These are phyloP conservation scores for Sepiola atlantica DNA, from an alignment of 2,888 invertebrate species.

Conservation along the genomic window DNA sequence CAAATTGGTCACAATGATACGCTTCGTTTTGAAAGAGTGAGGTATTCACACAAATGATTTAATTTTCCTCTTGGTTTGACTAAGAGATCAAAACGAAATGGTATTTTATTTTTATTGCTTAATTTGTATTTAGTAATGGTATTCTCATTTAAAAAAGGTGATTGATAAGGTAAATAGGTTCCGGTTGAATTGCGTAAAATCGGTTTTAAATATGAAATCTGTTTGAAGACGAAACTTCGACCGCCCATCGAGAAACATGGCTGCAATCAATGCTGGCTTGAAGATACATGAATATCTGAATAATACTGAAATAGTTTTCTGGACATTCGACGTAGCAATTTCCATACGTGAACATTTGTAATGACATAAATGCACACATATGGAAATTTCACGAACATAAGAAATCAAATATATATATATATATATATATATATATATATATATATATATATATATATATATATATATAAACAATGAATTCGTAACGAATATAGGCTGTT, in stretches of 20 bases:
- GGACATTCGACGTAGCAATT: too few species aligned
- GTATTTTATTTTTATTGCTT: background rate
- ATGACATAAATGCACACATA: too few species aligned
- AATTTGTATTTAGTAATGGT: background rate
- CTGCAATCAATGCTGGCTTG: background rate
- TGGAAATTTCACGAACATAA: too few species aligned
- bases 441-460: too few species aligned
- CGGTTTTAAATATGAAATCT: background rate
- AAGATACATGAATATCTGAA: background rate
- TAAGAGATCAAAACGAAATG: background rate
- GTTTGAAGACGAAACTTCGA: background rate
- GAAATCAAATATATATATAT: too few species aligned
- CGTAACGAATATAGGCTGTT: too few species aligned
- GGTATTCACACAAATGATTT: background rate
- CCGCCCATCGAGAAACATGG: background rate
- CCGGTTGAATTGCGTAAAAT: background rate
- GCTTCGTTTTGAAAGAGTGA: background rate
- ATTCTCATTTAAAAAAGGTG: background rate
- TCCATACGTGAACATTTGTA: too few species aligned
- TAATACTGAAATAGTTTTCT: too few species aligned
- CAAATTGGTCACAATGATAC: background rate
- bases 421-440: too few species aligned
- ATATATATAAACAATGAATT: too few species aligned
- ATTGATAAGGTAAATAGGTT: background rate
- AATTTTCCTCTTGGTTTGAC: slow-evolving; percentile 4